Evolutionary conservation across 53 echinoderm and acorn worm genomes (phyloP), one percentile per base, ranked within the genome.

Genomic region (Holothuria leucospilota): DNA sequence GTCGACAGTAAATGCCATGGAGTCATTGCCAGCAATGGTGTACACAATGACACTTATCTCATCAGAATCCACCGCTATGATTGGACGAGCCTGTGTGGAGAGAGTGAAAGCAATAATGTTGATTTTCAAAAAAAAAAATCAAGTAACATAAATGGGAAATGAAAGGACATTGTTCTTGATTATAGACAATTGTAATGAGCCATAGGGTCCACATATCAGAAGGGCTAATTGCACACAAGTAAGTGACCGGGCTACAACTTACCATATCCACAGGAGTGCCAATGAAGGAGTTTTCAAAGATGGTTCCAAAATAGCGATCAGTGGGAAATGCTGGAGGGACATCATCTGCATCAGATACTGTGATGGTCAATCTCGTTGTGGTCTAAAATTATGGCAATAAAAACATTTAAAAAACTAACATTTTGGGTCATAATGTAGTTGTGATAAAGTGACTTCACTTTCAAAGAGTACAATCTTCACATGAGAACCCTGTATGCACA

Each of bases 191-290:
- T 34, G 1, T 34, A 34, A 1, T 34, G 34, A 34, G 34, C 34
- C 3, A 34, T 34, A n/a, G 34, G 34, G 34, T 46, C 11, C 8
- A 46, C 46, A 46, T 9, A 46, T 46, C 46, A 46, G 46, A 46
- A 46, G 11, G 46, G 8, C 34, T 34, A 34, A 2, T 34, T 46
- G 46, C 8, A 46, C 46, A 46, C 46, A 46, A 46, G 46, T 46
- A 46, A 46, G 6, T 46, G 6, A 9, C 46, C 46, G 7, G 7
- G 7, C 40, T 40, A 40, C 40, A 40, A 0, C 73, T 38, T 85
- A 93, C 93, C 93, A 82, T 86, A 28, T 84, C 73, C 20, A 93
- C 88, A 20, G 85, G 59, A 6, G 93, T 93, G 20, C 93, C 93
- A 13, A 71, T 72, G 5, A 88, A 63, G 1, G 88, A 85, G 58